Base-by-base conservation (phyloP, 2,113 vertebrate genomes). In the Dipodomys merriami region DNA sequence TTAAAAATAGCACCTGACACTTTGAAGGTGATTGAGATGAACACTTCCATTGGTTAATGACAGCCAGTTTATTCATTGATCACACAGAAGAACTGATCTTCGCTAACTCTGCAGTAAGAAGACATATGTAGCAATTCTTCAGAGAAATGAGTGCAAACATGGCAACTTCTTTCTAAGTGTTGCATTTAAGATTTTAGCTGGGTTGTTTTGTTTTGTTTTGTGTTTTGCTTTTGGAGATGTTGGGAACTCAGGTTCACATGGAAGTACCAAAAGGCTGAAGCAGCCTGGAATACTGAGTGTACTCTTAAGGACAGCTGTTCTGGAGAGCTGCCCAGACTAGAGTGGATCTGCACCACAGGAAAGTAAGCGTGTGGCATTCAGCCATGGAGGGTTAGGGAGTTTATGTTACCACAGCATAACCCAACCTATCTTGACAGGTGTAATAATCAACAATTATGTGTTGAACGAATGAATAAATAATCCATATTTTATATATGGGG, bases 401-500 rank as follows among this genome's bases (percentile, higher is more conserved):
- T 73, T 73, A 83, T 44, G 13, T 69, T 35, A 73, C 18, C 74
- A 83, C 25, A 79, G 67, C 19, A 39, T 60, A 83, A 86, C 53
- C 25, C 19, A 72, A 23, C 64, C 72, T 73, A 69, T 69, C 30
- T 23, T 78, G 29, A 88, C 82, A 88, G 23, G 60, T 79, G 33
- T 83, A 83, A 92, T 73, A 86, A 88, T 80, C 79, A 92, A 94
- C 77, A 94, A 67, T 57, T 83, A 88, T 22, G 27, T 91, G 20
- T 67, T 68, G 18, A 86, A 49, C 71, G 20, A 88, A 57, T 64
- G 62, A 39, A 23, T 78, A 74, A 78, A 80, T 86, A 60, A 77
- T 67, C n/a, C 19, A 15, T 19, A 16, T 60, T 85, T 95, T 53
- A 53, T 16, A 81, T 33, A 71, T 6, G 5, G 76, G 1, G 5